Evolutionary conservation across 2,888 invertebrate genomes (phyloP).

Genomic region (Microctonus aethiopoides): DNA sequence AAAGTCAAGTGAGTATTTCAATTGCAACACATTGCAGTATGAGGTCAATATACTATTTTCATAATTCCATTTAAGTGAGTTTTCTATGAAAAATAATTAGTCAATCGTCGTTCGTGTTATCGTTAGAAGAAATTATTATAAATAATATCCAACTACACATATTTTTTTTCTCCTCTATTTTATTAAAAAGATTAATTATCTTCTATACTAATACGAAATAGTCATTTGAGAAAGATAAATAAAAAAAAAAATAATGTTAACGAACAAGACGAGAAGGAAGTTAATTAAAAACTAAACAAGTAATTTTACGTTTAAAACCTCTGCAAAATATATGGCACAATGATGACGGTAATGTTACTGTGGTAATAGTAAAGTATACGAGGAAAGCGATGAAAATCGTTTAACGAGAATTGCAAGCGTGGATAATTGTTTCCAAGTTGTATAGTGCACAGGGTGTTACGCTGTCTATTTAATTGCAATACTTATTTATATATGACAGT

Average conservation of each 20-base stretch:
- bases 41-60: slow-evolving; percentile 17
- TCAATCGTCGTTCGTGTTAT: not conserved
- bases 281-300: slow-evolving; percentile 33
- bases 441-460: not conserved
- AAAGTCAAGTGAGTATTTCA: not conserved
- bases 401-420: slow-evolving; percentile 44
- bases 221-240: too few species aligned
- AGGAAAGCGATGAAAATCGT: slow-evolving; percentile 47
- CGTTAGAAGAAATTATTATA: slow-evolving; percentile 1
- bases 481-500: slow-evolving; percentile 9
- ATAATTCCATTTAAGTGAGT: not conserved
- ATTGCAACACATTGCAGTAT: not conserved
- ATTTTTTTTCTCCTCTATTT: not conserved
- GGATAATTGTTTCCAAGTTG: slow-evolving; percentile 43
- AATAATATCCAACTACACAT: too few species aligned
- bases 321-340: not conserved
- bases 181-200: not conserved
- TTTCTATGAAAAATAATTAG: slow-evolving; percentile 2
- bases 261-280: slow-evolving; percentile 34
- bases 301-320: slow-evolving; percentile 8
- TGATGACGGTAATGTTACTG: slow-evolving; percentile 8
- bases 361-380: slow-evolving; percentile 42
- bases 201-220: not conserved
- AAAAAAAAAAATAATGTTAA: slow-evolving; percentile 14
- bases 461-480: slow-evolving; percentile 10